phyloP scores from a whole-genome alignment of 2,113 vertebrate genomes.

The Paedocypris sp. region DNA sequence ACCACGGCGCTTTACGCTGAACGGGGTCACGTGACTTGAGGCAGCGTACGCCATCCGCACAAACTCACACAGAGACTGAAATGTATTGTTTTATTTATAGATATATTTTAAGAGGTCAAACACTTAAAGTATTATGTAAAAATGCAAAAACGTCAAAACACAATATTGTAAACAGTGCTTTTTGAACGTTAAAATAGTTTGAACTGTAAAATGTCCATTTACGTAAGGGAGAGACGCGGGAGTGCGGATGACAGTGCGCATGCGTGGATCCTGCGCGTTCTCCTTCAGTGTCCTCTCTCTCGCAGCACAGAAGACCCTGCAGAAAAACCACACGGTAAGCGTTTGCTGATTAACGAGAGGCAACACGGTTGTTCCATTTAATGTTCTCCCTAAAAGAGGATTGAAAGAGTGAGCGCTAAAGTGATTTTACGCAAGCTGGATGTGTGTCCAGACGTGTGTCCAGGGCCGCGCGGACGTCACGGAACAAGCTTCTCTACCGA shows the following conservation, averaged over 20 bases:
- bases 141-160: no score
- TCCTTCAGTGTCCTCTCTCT: slow-evolving; percentile 52
- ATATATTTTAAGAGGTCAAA: no score
- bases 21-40: no score
- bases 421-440: neutral
- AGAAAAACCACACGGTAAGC: slow-evolving; percentile 43
- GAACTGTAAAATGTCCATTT: slow-evolving; percentile 32
- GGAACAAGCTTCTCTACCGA: no score
- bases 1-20: neutral
- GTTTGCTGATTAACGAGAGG: neutral
- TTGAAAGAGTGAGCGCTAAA: neutral
- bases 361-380: no score
- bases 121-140: no score
- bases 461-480: neutral
- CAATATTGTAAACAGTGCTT: no score
- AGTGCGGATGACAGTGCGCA: slow-evolving; percentile 33
- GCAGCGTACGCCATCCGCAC: no score
- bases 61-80: no score
- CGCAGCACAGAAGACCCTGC: slow-evolving; percentile 23
- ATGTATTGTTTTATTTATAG: no score
- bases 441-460: neutral
- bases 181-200: no score
- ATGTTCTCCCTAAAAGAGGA: no score
- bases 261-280: slow-evolving; percentile 44
- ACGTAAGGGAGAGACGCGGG: slow-evolving; percentile 19